These are phyloP conservation scores for Panthera leo DNA, from an alignment of 2,113 vertebrate species.

Conservation along the genomic window DNA sequence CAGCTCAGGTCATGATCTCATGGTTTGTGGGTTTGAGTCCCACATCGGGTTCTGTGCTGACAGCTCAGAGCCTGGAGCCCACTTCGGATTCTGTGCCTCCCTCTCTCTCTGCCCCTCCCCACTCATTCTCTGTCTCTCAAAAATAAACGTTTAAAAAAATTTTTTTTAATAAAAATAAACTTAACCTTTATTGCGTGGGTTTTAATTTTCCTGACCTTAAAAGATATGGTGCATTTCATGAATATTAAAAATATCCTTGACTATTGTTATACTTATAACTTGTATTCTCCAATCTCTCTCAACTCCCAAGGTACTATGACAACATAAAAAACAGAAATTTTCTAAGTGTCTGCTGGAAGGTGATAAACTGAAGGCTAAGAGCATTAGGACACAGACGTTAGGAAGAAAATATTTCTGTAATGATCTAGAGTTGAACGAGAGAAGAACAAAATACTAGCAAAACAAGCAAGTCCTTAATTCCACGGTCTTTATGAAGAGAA, in stretches of 20 bases:
- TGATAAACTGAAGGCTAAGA: not conserved
- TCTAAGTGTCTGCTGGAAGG: not conserved
- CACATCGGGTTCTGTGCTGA: too few species aligned
- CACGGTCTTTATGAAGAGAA: not conserved
- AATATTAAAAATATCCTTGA: not conserved
- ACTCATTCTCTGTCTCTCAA: too few species aligned
- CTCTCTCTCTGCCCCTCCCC: too few species aligned
- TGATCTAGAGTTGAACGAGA: not conserved
- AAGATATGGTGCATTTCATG: not conserved
- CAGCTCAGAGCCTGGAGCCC: too few species aligned
- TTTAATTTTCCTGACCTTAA: slow-evolving; percentile 30
- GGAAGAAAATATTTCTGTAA: not conserved
- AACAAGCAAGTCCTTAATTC: not conserved
- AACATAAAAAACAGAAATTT: slow-evolving; percentile 18
- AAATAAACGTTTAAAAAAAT: too few species aligned
- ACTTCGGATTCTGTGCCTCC: too few species aligned
- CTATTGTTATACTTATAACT: not conserved
- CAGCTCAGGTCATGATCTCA: too few species aligned
- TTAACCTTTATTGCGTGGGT: not conserved
- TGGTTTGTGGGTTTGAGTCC: too few species aligned
- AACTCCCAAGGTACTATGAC: not conserved
- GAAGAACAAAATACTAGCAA: not conserved
- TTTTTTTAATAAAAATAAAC: not conserved
- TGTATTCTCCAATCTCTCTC: not conserved
- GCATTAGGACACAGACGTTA: not conserved